Evolutionary conservation across 1,140 invertebrate genomes (phyloP), one percentile per base, ranked within the genome.

Genomic region (Homalodisca vitripennis): DNA sequence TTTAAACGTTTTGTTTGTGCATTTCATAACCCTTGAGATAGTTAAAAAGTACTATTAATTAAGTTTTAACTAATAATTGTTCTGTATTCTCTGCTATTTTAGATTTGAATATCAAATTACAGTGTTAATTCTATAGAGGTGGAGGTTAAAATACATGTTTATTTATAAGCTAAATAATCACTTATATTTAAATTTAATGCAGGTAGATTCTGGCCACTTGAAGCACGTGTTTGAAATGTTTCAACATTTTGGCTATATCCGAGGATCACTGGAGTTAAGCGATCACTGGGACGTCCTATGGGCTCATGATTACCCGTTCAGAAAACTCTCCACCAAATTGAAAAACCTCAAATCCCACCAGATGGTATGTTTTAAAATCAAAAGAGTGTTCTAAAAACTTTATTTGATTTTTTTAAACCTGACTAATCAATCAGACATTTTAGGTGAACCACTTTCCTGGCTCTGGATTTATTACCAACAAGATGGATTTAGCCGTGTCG

Each of bases 381-480:
- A n/a, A n/a, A n/a, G n/a, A n/a, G n/a, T n/a, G n/a, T n/a, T n/a
- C n/a, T n/a, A n/a, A n/a, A n/a, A n/a, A n/a, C n/a, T n/a, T n/a
- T n/a, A n/a, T n/a, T n/a, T n/a, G n/a, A n/a, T n/a, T n/a, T n/a
- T n/a, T n/a, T n/a, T n/a, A n/a, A n/a, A n/a, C n/a, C n/a, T n/a
- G n/a, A n/a, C n/a, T n/a, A 22, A 64, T 14, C 6, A 6, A 30
- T 30, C 13, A 65, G 72, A 47, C 75, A 26, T 75, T 79, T 57
- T 73, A 84, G 81, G 89, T 98, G 0, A 99, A 98, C 79, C 95
- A 98, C 79, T 94, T 97, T 77, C 97, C 97, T 1, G 97, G 95
- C 0, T 93, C 92, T 66, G 96, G 96, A 0, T 97, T 88, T 75
- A 91, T 98, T 53, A 98, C 95, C 0, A 97, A 95, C 75, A 99